phyloP scores from a whole-genome alignment of 2,797 vertebrate species.

The Hirundo rustica region DNA sequence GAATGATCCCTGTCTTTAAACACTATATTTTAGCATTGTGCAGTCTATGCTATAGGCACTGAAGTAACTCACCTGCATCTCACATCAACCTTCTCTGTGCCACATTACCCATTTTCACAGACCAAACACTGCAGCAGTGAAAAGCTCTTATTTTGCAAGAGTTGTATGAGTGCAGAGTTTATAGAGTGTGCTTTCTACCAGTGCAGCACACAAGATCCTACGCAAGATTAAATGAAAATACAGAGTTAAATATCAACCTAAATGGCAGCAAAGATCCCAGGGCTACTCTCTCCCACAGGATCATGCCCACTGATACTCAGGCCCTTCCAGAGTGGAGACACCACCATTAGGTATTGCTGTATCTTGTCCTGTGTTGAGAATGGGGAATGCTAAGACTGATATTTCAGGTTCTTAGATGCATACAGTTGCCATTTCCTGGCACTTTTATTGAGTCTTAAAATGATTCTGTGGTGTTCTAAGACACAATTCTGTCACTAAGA shows the following conservation, averaged over 20 bases:
- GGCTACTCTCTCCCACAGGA: not conserved
- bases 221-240: not conserved
- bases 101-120: not conserved
- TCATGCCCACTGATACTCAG: not conserved
- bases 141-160: not conserved
- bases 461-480: not conserved
- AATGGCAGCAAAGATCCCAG: not conserved
- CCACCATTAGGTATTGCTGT: not conserved
- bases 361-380: not conserved
- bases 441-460: not conserved
- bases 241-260: constrained; percentile 28
- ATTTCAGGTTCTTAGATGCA: not conserved
- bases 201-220: not conserved
- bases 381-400: not conserved
- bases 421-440: not conserved
- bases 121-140: not conserved
- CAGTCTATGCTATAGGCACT: not conserved
- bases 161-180: not conserved
- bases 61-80: not conserved
- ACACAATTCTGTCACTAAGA: not conserved
- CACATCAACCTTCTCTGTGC: not conserved
- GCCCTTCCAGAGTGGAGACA: not conserved
- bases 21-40: not conserved
- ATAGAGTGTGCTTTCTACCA: not conserved
- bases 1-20: not conserved